Evolutionary conservation across 2,797 vertebrate genomes (phyloP).

Genomic region (Nannoperca obscura): DNA sequence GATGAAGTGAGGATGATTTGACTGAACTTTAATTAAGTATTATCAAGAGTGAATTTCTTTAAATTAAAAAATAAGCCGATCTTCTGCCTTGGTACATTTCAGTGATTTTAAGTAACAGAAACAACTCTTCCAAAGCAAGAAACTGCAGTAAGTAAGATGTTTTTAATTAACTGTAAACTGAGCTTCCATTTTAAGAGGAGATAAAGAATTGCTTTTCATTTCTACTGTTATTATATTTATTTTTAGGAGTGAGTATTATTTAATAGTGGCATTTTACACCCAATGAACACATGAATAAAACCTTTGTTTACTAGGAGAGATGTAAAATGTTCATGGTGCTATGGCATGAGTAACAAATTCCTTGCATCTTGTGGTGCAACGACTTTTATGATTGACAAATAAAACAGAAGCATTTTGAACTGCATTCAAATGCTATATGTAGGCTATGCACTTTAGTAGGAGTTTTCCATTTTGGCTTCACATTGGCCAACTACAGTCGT

Average conservation of each 20-base stretch:
- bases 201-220: slow-evolving; percentile 28
- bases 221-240: background rate
- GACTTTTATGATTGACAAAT: background rate
- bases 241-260: background rate
- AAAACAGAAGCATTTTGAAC: background rate
- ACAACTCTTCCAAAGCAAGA: slow-evolving; percentile 62
- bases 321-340: background rate
- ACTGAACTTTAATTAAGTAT: slow-evolving; percentile 41
- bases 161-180: slow-evolving; percentile 68
- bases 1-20: slow-evolving; percentile 38
- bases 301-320: background rate
- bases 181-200: slow-evolving; percentile 53
- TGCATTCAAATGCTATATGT: slow-evolving; percentile 5
- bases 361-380: background rate
- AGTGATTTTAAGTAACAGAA: slow-evolving; percentile 62
- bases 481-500: slow-evolving; percentile 16
- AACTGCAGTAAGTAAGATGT: slow-evolving; percentile 44
- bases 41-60: slow-evolving; percentile 31
- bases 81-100: slow-evolving; percentile 64
- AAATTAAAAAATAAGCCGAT: slow-evolving; percentile 52
- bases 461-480: slow-evolving; percentile 17
- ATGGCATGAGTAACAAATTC: background rate
- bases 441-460: slow-evolving; percentile 14
- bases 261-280: slow-evolving; percentile 8
- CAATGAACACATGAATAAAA: background rate